Conservation (phyloP, 2,113 vertebrate genomes). For the Malurus melanocephalus region DNA sequence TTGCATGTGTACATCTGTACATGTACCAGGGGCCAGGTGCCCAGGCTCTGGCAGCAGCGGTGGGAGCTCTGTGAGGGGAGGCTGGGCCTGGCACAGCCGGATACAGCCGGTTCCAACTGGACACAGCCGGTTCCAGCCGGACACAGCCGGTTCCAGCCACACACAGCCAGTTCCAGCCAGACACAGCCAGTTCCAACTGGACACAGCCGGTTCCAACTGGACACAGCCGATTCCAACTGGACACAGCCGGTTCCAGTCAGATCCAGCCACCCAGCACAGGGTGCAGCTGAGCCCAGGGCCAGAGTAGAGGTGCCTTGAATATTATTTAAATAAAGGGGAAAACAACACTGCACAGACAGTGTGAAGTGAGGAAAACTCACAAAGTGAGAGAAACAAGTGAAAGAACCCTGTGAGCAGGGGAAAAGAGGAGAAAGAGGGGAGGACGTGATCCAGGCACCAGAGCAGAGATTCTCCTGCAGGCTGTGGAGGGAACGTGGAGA, state of each 20-base stretch:
- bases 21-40: fast-evolving
- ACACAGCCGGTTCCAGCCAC: fast-evolving
- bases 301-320: fast-evolving
- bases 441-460: background rate
- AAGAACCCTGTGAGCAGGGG: background rate
- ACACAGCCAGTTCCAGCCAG: too few relatives aligned
- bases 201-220: fast-evolving
- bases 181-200: background rate
- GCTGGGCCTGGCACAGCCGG: fast-evolving
- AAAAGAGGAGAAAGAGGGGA: background rate
- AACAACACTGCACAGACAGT: background rate
- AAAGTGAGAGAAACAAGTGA: background rate
- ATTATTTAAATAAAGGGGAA: background rate
- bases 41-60: fast-evolving
- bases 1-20: fast-evolving
- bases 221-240: fast-evolving
- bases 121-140: background rate
- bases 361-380: background rate
- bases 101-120: too few relatives aligned
- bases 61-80: fast-evolving
- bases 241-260: background rate
- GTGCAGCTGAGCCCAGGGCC: fast-evolving
- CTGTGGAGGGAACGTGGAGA: fast-evolving
- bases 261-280: fast-evolving
- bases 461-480: background rate